Conservation (phyloP, 2,888 invertebrate genomes). For the Acrocyrtus sp. region DNA sequence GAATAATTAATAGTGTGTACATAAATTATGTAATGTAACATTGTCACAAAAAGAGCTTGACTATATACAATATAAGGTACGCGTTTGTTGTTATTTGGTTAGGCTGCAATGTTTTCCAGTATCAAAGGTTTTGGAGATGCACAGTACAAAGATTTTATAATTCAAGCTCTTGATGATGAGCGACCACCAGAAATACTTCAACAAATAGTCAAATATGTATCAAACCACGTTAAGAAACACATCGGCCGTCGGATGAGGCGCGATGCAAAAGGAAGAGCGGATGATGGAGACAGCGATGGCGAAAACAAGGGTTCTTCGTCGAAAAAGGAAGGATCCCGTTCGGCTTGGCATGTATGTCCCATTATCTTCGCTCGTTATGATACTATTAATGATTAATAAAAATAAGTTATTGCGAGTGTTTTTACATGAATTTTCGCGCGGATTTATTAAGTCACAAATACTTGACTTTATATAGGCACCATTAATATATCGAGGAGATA, state of each 20-base stretch:
- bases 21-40: too few relatives aligned
- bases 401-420: too few relatives aligned
- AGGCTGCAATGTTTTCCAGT: conserved; percentile 6
- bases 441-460: not conserved
- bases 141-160: conserved; percentile 10
- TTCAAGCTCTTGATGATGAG: conserved; percentile 9
- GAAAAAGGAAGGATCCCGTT: not conserved
- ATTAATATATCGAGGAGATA: conserved; percentile 13
- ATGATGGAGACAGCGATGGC: not conserved
- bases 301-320: not conserved
- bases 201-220: not conserved
- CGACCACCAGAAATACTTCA: conserved; percentile 3
- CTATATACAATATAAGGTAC: too few relatives aligned
- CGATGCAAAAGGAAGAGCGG: not conserved
- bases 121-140: conserved; percentile 12
- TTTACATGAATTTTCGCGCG: not conserved
- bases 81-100: not conserved
- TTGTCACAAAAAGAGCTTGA: too few relatives aligned
- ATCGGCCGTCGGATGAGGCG: not conserved
- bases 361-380: too few relatives aligned
- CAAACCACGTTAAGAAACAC: conserved; percentile 2
- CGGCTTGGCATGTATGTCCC: conserved; percentile 16
- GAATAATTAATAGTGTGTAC: too few relatives aligned
- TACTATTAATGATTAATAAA: too few relatives aligned
- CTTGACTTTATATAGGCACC: conserved; percentile 16